Evolutionary conservation across 2,797 vertebrate genomes (phyloP), one percentile per base, ranked within the genome.

Genomic region (Chaenodraco wilsoni): DNA sequence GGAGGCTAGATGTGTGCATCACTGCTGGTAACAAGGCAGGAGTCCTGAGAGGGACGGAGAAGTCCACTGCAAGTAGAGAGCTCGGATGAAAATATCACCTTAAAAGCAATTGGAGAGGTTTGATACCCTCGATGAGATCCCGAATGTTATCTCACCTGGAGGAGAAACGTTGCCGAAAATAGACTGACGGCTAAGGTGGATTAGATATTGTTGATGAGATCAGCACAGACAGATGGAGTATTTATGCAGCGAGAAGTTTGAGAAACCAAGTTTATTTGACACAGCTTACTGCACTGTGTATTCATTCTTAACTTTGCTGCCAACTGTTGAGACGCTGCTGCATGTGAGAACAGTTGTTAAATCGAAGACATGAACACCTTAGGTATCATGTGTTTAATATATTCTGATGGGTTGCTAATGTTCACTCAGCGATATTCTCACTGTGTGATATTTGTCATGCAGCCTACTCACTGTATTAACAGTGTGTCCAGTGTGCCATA

Each of bases 121-220:
- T n/a, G 54, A 77, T 27, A 84, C 86, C 82, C 69, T 52, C 2
- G 21, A 27, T 11, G 64, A 76, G 74, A 62, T 69, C 54, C 46
- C 21, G 69, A 79, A 80, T 72, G 83, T 81, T 79, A 82, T 86
- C 62, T 74, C 69, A 74, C 56, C 73, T 65, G 76, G 67, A 74
- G 58, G 67, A 66, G 82, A 76, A 82, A 74, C 65, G 40, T 79
- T 69, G 61, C 72, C 5, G 69, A 72, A 76, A 65, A 40, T 54
- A 68, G 67, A 65, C 69, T 71, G 83, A 88, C 72, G 69, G 83
- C 78, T 89, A 57, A 88, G 87, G 74, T 64, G 89, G 88, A 88
- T 90, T 87, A 89, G 67, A 72, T 55, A 78, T 82, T 82, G 87
- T 72, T 79, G 90, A 89, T 86, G 90, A 88, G 87, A 91, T 91